Evolutionary conservation across 2,888 invertebrate species (phyloP), one percentile per base, ranked within the genome.

Genomic region (Athetis lepigone): DNA sequence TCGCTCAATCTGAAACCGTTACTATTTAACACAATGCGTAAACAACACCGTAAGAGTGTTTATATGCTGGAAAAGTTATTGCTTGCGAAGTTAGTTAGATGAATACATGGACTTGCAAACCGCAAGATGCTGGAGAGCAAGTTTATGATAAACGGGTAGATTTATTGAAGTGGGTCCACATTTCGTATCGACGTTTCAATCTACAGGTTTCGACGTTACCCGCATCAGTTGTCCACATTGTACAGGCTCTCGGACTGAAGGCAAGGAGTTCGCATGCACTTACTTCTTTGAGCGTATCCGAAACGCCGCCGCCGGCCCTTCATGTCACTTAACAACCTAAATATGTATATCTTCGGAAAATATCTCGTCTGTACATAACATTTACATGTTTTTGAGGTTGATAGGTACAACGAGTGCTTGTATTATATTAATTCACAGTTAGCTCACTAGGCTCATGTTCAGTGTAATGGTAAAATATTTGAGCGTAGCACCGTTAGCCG

Each of bases 401-500:
- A 37, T 65, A 68, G 43, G 47, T 54, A 62, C 60, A 64, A 50
- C 54, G 62, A 55, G 62, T 74, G 63, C 64, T 72, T 70, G 70
- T 67, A 63, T 78, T 62, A 73, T 67, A 63, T 78, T 62, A 73
- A 76, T 78, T 78, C 69, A 82, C 82, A 74, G 79, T 79, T 79
- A 80, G 72, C 64, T 59, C 66, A 60, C 72, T 73, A 67, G 70
- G 60, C 52, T 52, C 61, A 70, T 73, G 77, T 58, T 77, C 67
- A 63, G 63, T 74, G 73, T 81, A 79, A 81, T 80, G 79, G 79
- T 85, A 83, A 87, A 91, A 89, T 88, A 91, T 92, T 93, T 91
- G 88, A 92, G 81, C 86, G 80, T 69, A 74, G 77, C 80, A 88
- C 92, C 91, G 93, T 92, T 93, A 92, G 76, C 61, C 77, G 76